Percentiles rank a stretch among this genome's conserved stretches.
Evolutionary conservation across 2,888 invertebrate genomes (phyloP).

Genomic region (Branchellion lobata): DNA sequence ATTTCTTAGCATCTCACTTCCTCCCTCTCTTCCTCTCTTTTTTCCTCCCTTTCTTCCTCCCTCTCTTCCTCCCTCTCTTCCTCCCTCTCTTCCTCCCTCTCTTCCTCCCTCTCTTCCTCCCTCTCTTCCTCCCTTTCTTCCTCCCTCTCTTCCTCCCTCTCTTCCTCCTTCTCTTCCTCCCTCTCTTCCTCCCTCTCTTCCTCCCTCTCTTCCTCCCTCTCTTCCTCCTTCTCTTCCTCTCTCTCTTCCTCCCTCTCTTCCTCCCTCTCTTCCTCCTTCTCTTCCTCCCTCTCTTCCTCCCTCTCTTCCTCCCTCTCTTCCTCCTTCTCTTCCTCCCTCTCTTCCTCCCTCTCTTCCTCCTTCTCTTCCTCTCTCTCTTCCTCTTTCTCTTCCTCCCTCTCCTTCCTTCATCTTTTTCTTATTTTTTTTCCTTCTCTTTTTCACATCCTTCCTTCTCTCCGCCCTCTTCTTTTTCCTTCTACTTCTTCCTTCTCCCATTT

Average conservation of each 20-base stretch:
- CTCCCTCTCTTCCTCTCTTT: background rate
- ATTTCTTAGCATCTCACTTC: background rate
- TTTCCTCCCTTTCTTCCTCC: background rate
- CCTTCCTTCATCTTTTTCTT: too few relatives aligned
- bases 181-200: conserved; percentile 3
- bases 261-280: background rate
- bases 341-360: background rate
- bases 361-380: background rate
- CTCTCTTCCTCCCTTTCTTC: background rate
- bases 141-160: background rate
- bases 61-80: background rate
- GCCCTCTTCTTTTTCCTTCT: too few relatives aligned
- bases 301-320: background rate
- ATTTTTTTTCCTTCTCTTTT: too few relatives aligned
- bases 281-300: background rate
- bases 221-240: background rate
- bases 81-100: conserved; percentile 4
- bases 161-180: background rate
- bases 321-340: too few relatives aligned
- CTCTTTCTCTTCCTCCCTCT: background rate
- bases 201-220: background rate
- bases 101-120: background rate
- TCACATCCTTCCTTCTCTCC: too few relatives aligned
- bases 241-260: background rate
- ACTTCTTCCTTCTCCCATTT: too few relatives aligned